Evolutionary conservation across 1,140 invertebrate species (phyloP), one percentile per base, ranked within the genome.

Genomic region (Oedothorax gibbosus): DNA sequence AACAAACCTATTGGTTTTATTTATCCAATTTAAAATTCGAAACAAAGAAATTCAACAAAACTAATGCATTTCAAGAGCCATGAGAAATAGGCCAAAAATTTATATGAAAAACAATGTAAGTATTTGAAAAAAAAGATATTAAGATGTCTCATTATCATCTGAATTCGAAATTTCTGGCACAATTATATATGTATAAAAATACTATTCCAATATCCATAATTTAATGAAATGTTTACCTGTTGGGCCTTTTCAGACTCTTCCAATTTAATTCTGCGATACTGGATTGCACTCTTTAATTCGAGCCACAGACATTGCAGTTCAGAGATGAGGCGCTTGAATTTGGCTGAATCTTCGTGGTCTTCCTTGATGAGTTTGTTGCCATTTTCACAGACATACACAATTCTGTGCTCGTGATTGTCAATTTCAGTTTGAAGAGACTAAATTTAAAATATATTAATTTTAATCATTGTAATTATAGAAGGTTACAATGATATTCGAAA

Each of bases 381-480:
- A 88, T 98, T 98, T 85, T 95, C 94, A 88, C 96, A 96, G 11
- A 99, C 96, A 0, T 94, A 93, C 88, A 95, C 93, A 87, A 99
- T 97, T 85, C 97, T 93, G 4, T 96, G 97, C 90, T 99, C 97
- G 89, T 99, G 98, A 90, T 99, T 98, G 80, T 99, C 98, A 83
- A 99, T 98, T 91, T 99, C 98, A 0, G 84, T 79, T 65, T 76
- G 84, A 65, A 85, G 76, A 72, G 76, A 79, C 84, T 85, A 50
- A 18, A 83, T 35, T 35, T 35, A 35, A 35, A 35, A 35, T 35
- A 35, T 35, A 35, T 35, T 35, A 35, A 35, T 35, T 35, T 35
- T 35, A 35, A 35, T 35, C 5, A 2, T 35, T 20, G 66, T 18
- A 73, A 8, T 73, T 0, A 15, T 73, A 73, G 35, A 53, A 73